Evolutionary conservation across 1,140 invertebrate genomes (phyloP).

Genomic region (Popillia japonica): DNA sequence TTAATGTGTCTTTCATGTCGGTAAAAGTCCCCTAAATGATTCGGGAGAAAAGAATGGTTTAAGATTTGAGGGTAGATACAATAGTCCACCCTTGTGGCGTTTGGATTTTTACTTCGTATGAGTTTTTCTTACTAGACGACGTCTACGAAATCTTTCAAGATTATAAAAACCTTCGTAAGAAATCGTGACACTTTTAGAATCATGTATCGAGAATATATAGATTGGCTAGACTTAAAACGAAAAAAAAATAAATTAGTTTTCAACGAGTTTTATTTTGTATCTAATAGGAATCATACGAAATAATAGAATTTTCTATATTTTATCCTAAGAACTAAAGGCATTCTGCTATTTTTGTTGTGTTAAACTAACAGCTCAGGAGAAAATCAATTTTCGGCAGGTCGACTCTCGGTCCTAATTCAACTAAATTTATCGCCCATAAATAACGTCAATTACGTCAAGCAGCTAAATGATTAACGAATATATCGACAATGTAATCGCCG

Average conservation of each 20-base stretch:
- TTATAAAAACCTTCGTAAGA: not conserved
- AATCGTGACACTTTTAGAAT: not conserved
- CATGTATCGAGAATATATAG: not conserved
- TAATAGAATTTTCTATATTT: too few species aligned
- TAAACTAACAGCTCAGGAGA: not conserved
- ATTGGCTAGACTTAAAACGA: not conserved
- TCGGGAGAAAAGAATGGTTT: not conserved
- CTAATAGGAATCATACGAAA: too few species aligned
- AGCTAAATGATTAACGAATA: constrained; percentile 20
- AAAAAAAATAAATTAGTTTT: too few species aligned
- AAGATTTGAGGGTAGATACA: constrained; percentile 26
- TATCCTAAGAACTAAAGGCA: too few species aligned
- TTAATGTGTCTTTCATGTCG: constrained; percentile 16
- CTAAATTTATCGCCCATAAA: constrained; percentile 18
- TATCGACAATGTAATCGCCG: not conserved
- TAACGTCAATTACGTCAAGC: constrained; percentile 24
- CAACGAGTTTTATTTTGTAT: too few species aligned
- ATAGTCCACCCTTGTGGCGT: not conserved
- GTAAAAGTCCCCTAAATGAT: not conserved
- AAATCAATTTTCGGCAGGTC: constrained; percentile 4
- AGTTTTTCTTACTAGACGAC: not conserved
- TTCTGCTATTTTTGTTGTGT: too few species aligned
- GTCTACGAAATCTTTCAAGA: not conserved
- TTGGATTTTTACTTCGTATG: not conserved
- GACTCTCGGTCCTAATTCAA: constrained; percentile 6